Base-by-base conservation (phyloP, 2,113 vertebrate species). In the Erpornis zantholeuca region DNA sequence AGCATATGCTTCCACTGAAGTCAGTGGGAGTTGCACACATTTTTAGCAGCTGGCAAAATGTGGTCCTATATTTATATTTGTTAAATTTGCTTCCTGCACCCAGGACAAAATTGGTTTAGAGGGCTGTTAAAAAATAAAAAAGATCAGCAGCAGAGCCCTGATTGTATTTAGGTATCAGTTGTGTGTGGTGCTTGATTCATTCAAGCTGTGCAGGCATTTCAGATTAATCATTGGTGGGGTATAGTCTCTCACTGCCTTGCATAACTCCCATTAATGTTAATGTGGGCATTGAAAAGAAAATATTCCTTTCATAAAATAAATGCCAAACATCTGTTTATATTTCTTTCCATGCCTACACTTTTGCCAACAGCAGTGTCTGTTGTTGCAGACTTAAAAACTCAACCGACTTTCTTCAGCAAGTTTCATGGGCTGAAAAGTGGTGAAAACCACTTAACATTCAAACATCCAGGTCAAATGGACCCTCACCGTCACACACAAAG, bases 41-140 rank as follows among this genome's bases (percentile, higher is more conserved):
- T 97, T 94, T 94, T 96, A 95, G 84, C 91, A 95, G 76, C 93
- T 94, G 77, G 87, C 80, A 94, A 71, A 93, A 93, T 36, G 75
- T 11, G 38, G 31, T 28, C 60, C 86, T 95, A 44, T 90, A 79
- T 96, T 92, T 96, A n/a, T 80, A 81, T 85, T 84, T 6, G 12
- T 84, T 89, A 76, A 59, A 76, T 92, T 92, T 83, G 29, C 88
- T 94, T 95, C 88, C 76, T 96, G 78, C 76, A 94, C 71, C 81
- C 90, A 22, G 66, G 54, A 68, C 22, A 9, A 57, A 82, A 78
- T 75, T 80, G 69, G 47, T 84, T 93, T 75, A 83, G 88, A 95
- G 85, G 81, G 36, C 50, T 88, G 87, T 66, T 90, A 88, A 81
- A 78, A 86, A 89, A 92, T 77, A 25, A 93, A 85, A 91, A 87